Percentiles rank a stretch among this genome's conserved stretches.
phyloP scores from a whole-genome alignment of 2,797 vertebrate species.

The Hyperoplus immaculatus region DNA sequence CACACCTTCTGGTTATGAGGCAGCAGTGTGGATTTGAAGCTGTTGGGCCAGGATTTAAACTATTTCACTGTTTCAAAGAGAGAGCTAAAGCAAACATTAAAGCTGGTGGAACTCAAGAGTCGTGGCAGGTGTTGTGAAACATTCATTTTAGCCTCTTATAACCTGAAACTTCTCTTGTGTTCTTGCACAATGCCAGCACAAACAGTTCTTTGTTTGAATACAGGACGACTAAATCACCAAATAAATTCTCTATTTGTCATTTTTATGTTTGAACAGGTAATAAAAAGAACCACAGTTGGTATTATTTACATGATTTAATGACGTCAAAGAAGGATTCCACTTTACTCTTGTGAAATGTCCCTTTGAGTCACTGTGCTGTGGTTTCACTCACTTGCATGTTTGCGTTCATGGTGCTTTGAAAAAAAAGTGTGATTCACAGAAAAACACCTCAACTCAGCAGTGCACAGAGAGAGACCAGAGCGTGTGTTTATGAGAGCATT shows the following conservation, averaged over 20 bases:
- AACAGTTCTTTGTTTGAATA: slow-evolving; percentile 37
- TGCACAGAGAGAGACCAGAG: background rate
- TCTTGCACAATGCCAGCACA: slow-evolving; percentile 14
- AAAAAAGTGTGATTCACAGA: slow-evolving; percentile 11
- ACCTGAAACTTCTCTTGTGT: slow-evolving; percentile 21
- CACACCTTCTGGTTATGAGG: slow-evolving; percentile 24
- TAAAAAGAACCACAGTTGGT: slow-evolving; percentile 5
- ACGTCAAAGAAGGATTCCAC: slow-evolving; percentile 19
- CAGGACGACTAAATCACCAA: background rate
- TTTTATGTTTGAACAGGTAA: slow-evolving; percentile 4
- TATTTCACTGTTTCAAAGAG: slow-evolving; percentile 22
- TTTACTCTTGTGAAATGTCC: slow-evolving; percentile 16
- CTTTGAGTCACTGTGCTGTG: slow-evolving; percentile 4
- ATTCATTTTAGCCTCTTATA: slow-evolving; percentile 8
- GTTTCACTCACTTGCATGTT: slow-evolving; percentile 14
- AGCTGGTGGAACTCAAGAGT: slow-evolving; percentile 13
- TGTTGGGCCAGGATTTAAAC: slow-evolving; percentile 16
- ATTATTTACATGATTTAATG: slow-evolving; percentile 24
- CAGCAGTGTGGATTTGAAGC: slow-evolving; percentile 25
- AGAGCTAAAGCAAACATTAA: slow-evolving; percentile 25
- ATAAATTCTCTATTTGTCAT: background rate
- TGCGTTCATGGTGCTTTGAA: slow-evolving; percentile 5
- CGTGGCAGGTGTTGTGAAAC: slow-evolving; percentile 39
- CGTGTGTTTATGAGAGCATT: background rate
- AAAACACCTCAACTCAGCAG: background rate